A percentile compares a stretch with the other conserved stretches of the same genome.
Evolutionary conservation across 2,888 invertebrate genomes (phyloP).

Genomic region (Uloborus plumipes): DNA sequence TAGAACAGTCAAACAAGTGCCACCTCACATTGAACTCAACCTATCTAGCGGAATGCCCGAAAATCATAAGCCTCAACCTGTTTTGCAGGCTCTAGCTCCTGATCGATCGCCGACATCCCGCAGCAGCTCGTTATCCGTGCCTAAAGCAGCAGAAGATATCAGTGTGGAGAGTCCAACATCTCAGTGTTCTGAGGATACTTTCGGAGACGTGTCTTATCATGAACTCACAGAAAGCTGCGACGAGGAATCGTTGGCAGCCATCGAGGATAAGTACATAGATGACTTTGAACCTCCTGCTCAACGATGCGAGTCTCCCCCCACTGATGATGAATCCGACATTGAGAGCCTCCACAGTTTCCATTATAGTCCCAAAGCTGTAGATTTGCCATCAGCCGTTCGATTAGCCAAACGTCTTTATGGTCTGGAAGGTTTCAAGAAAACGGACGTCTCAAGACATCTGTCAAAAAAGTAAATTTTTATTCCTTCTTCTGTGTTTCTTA

Average conservation of each 20-base stretch:
- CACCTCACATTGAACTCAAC: constrained; percentile 39
- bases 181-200: constrained; percentile 54
- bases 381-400: constrained; percentile 93
- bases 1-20: constrained; percentile 23
- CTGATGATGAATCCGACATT: constrained; percentile 86
- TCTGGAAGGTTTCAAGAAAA: constrained; percentile 96
- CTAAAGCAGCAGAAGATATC: constrained; percentile 36
- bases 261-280: constrained; percentile 12
- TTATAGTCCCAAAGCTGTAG: constrained; percentile 92
- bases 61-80: constrained; percentile 2
- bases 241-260: constrained; percentile 43
- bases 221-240: constrained; percentile 62
- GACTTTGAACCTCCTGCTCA: constrained; percentile 66
- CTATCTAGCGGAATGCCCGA: constrained; percentile 22
- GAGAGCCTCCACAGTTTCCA: constrained; percentile 92
- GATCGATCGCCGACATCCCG: constrained; percentile 50
- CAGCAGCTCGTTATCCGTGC: constrained; percentile 51
- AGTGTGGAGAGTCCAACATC: constrained; percentile 58
- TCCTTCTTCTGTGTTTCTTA: not conserved
- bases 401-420: constrained; percentile 94
- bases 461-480: constrained; percentile 87
- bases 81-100: not conserved
- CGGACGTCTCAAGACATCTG: constrained; percentile 95
- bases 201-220: constrained; percentile 59
- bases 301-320: constrained; percentile 67